These are phyloP conservation scores for Ophraella communa DNA, from an alignment of 2,888 invertebrate genomes.

Conservation along the genomic window DNA sequence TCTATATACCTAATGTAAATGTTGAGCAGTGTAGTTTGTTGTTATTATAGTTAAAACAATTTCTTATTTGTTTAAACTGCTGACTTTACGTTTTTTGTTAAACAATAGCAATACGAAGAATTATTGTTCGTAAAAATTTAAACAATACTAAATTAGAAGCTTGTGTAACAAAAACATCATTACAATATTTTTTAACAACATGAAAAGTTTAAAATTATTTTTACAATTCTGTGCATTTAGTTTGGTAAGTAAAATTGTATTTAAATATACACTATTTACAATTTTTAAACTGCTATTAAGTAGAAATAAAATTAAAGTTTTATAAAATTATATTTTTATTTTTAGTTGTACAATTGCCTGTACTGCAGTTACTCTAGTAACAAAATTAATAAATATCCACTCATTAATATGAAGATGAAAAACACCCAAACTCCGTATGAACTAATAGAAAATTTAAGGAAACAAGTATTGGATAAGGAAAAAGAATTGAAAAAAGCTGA, in stretches of 20 bases:
- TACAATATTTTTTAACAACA: not conserved
- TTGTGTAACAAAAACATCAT: not conserved
- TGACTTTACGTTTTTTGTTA: not conserved
- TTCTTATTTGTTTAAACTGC: not conserved
- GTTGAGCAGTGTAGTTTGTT: not conserved
- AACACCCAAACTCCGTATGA: conserved; percentile 36
- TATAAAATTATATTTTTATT: conserved; percentile 12
- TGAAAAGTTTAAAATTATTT: not conserved
- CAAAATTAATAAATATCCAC: conserved; percentile 29
- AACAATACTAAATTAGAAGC: not conserved
- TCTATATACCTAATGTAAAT: too few species aligned
- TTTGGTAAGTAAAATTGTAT: not conserved
- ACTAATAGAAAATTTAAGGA: conserved; percentile 46
- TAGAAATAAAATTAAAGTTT: too few species aligned
- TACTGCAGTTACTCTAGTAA: conserved; percentile 38
- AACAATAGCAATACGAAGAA: not conserved
- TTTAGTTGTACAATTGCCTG: conserved; percentile 29
- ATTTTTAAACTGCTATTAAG: too few species aligned
- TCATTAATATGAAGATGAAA: conserved; percentile 30
- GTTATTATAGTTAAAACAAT: not conserved
- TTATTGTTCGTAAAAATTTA: not conserved
- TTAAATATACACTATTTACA: too few species aligned
- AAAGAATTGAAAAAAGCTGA: conserved; percentile 55
- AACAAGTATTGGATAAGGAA: conserved; percentile 51
- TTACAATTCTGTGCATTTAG: not conserved